phyloP scores from a whole-genome alignment of 2,888 invertebrate species.

The Rhingia rostrata region DNA sequence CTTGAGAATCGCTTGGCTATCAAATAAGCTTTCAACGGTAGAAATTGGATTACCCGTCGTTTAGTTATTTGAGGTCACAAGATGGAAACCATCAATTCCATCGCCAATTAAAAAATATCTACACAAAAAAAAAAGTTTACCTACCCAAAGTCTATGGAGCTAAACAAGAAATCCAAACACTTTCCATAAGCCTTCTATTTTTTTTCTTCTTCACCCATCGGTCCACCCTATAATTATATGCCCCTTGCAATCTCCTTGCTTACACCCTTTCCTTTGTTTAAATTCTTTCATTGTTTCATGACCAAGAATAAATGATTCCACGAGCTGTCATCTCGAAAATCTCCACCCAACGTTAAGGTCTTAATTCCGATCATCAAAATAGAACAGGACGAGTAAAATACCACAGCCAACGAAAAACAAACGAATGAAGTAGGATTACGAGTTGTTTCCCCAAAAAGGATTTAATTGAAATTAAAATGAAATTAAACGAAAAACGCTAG shows the following conservation, averaged over 20 bases:
- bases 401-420: conserved; percentile 56
- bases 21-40: no score
- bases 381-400: conserved; percentile 46
- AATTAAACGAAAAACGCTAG: conserved; percentile 62
- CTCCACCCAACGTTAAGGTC: conserved; percentile 66
- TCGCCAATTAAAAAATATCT: no score
- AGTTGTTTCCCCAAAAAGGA: conserved; percentile 61
- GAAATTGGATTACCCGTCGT: no score
- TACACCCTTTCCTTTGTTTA: conserved; percentile 53
- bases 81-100: no score
- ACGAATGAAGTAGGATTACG: conserved; percentile 71
- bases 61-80: no score
- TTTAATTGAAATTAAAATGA: conserved; percentile 74
- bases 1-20: no score
- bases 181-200: conserved; percentile 34
- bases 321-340: conserved; percentile 67
- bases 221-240: conserved; percentile 17
- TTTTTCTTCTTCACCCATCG: neutral
- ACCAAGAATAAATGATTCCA: conserved; percentile 67
- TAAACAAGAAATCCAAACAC: conserved; percentile 19
- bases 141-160: neutral
- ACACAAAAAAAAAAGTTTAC: neutral
- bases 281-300: conserved; percentile 64
- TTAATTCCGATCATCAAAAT: conserved; percentile 72
- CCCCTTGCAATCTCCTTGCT: conserved; percentile 1